Conservation (phyloP, 2,888 invertebrate genomes). For the Amblyjoppa fuscipennis region DNA sequence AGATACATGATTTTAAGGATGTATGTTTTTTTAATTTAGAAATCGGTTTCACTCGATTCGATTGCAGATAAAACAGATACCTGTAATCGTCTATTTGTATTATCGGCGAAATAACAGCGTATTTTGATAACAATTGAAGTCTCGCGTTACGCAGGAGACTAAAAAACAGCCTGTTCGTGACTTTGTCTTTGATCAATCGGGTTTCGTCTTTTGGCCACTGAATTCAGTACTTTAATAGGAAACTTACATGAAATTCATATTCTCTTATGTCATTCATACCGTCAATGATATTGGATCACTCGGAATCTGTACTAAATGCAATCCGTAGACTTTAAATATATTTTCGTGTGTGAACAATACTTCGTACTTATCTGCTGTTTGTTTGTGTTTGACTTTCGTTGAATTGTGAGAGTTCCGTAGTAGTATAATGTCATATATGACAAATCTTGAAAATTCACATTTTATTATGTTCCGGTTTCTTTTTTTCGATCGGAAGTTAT, state of each 20-base stretch:
- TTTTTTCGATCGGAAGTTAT: too few species aligned
- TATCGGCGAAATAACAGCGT: background rate
- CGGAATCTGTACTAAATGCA: background rate
- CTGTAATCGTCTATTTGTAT: background rate
- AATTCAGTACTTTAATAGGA: background rate
- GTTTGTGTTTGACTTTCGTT: background rate
- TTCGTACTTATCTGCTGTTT: background rate
- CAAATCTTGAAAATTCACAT: too few species aligned
- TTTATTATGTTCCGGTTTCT: too few species aligned
- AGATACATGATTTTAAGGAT: conserved; percentile 19
- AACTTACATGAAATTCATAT: background rate
- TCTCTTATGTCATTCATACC: background rate
- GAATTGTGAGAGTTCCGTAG: background rate
- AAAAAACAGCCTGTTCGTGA: background rate
- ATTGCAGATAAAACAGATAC: conserved; percentile 4
- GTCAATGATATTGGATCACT: background rate
- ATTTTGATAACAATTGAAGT: background rate
- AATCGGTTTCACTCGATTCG: background rate
- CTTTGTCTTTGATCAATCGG: background rate
- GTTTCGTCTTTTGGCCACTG: background rate
- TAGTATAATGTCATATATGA: background rate
- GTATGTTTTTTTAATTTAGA: background rate
- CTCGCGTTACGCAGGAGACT: background rate
- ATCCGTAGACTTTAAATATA: background rate
- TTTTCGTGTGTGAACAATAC: background rate